Evolutionary conservation across 2,113 vertebrate genomes (phyloP), one percentile per base, ranked within the genome.

Genomic region (Ailuropoda melanoleuca): DNA sequence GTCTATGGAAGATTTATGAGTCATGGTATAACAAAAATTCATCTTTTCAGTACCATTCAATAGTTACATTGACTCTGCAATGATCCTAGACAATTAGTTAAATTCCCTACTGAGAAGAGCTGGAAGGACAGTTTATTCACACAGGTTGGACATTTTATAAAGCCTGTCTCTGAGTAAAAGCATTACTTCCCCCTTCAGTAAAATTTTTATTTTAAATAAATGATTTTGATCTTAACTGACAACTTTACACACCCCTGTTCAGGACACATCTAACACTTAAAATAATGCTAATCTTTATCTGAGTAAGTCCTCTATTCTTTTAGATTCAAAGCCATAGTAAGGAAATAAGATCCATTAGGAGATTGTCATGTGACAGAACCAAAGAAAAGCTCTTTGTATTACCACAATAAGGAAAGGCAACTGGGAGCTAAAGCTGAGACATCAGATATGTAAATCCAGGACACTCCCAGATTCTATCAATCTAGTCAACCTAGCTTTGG

Each of bases 321-420:
- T 87, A 78, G 74, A n/a, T 82, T 78, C 34, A 95, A 93, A 98
- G 53, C 60, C 2, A 2, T 77, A 39, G 46, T 56, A 74, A 96
- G 58, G 88, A 75, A 94, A 86, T 90, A 46, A 97, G 92, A 86
- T 88, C 19, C 43, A 31, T 55, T 74, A 62, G 56, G 39, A 95
- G 82, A 97, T 85, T 80, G 4, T 87, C 56, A 68, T 68, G 56
- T 88, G 77, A 90, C 75, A 97, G 46, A 95, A 81, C 34, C 11
- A 64, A 82, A 97, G 83, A 85, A 84, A 93, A 90, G 68, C 92
- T 83, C 91, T 95, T 92, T 97, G 80, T 97, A 17, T 90, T 53
- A 70, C 6, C 72, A 46, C 60, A 68, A 68, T 39, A 55, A 53
- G 64, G 72, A 89, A 31, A 94, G 74, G 66, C 88, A 50, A 39